phyloP scores from a whole-genome alignment of 2,113 vertebrate species.

The Carassius auratus region DNA sequence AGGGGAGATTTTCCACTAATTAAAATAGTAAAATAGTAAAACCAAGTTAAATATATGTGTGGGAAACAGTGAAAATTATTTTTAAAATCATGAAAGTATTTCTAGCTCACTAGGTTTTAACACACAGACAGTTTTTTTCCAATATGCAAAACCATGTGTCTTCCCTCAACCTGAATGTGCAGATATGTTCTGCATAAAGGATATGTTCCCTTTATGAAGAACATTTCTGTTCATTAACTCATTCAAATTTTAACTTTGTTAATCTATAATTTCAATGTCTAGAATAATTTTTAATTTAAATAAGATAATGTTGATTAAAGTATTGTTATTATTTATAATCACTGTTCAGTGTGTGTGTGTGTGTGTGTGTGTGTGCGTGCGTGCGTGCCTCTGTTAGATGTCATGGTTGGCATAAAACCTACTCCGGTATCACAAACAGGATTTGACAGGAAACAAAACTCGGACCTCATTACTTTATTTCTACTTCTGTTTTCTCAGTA shows the following conservation, averaged over 20 bases:
- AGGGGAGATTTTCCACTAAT: too few species aligned
- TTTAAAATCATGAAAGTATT: too few species aligned
- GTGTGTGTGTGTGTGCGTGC: too few species aligned
- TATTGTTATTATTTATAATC: not conserved
- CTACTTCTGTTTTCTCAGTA: slow-evolving; percentile 70
- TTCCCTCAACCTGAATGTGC: too few species aligned
- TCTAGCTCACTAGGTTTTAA: not conserved
- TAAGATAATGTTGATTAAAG: not conserved
- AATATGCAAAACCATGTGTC: too few species aligned
- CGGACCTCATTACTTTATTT: not conserved
- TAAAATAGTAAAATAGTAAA: too few species aligned
- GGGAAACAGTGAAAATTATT: too few species aligned
- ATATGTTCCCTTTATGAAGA: not conserved
- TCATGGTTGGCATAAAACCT: not conserved
- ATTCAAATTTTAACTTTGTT: not conserved
- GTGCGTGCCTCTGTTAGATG: not conserved
- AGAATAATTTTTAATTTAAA: not conserved
- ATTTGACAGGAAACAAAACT: not conserved
- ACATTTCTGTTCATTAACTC: not conserved
- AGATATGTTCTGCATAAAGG: too few species aligned
- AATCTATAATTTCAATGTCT: not conserved
- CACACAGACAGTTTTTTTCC: not conserved
- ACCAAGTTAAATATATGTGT: too few species aligned
- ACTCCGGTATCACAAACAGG: not conserved
- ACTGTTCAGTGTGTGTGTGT: not conserved